These are phyloP conservation scores for Phalacrocorax pelagicus DNA, from an alignment of 2,113 vertebrate genomes.

Conservation along the genomic window DNA sequence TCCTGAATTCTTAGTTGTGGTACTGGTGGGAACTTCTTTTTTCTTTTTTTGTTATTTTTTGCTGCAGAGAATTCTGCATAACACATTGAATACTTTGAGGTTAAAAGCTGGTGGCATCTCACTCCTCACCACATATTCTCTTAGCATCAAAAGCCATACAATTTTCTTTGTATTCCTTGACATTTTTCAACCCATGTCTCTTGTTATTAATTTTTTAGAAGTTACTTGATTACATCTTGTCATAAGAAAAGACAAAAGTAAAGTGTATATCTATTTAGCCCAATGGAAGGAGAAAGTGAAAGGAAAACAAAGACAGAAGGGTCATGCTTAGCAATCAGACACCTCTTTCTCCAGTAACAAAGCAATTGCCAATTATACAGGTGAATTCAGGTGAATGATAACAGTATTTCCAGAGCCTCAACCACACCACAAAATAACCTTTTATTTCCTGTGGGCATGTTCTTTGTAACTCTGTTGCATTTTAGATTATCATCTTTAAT, in stretches of 20 bases:
- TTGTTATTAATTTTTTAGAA: not conserved
- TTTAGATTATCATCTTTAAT: not conserved
- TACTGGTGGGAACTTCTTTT: not conserved
- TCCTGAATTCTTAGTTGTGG: not conserved
- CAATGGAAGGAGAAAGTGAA: not conserved
- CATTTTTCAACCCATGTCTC: not conserved
- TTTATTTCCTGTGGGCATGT: not conserved
- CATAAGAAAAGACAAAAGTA: not conserved
- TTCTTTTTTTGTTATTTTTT: not conserved
- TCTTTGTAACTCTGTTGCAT: not conserved
- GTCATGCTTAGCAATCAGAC: constrained; percentile 28
- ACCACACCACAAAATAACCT: not conserved
- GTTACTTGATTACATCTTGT: not conserved
- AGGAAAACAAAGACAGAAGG: not conserved
- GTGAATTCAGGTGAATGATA: not conserved
- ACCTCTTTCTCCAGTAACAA: constrained; percentile 17
- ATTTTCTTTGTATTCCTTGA: not conserved
- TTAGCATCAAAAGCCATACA: not conserved
- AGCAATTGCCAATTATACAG: not conserved
- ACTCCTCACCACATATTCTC: not conserved
- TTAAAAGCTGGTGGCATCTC: not conserved
- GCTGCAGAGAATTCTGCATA: not conserved
- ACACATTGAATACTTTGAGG: not conserved
- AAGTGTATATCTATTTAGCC: not conserved
- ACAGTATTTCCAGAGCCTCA: not conserved